Base-by-base conservation (phyloP, 2,888 invertebrate genomes). In the Eristalinus sepulchralis region DNA sequence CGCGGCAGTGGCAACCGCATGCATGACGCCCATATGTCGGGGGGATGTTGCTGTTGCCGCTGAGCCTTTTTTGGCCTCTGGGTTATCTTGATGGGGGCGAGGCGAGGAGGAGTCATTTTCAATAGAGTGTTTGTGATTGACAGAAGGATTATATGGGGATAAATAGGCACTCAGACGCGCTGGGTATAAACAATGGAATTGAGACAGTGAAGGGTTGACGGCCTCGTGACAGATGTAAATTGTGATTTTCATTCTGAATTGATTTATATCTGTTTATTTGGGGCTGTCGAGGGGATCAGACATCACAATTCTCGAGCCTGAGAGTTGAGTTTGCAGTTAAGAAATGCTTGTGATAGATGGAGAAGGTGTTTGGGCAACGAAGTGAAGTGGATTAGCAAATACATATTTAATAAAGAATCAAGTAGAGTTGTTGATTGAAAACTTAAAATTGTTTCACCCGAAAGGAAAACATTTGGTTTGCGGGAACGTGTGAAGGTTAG, bases 81-180 rank as follows among this genome's bases (percentile, higher is more conserved):
- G 9, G 55, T 55, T 20, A 24, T 17, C 20, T 3, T 36, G 64
- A 31, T n/a, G 20, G 13, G n/a, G 53, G 8, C 34, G 13, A 24
- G 11, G 22, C 57, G 59, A n/a, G 11, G 53, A 57, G 63, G 81
- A 53, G 39, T 71, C 64, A 11, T 24, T 71, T 34, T 79, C 63
- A 80, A 75, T 66, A 55, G 22, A 83, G 75, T 66, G 55, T 13
- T 70, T 72, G 57, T 79, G 73, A 79, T 73, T 83, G 75, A 80
- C 62, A 27, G 64, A 70, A 59, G 66, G 59, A 63, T 75, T 64
- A 75, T 55, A 20, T 39, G 64, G 47, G 63, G 53, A 36, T 68
- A 47, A 70, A 64, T 8, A 33, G 31, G 34, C 77, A 66, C 13
- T 57, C n/a, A 22, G 17, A 63, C 17, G 27, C 22, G 33, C 67